Conservation (phyloP, 2,113 vertebrate species). For the Candoia aspera region DNA sequence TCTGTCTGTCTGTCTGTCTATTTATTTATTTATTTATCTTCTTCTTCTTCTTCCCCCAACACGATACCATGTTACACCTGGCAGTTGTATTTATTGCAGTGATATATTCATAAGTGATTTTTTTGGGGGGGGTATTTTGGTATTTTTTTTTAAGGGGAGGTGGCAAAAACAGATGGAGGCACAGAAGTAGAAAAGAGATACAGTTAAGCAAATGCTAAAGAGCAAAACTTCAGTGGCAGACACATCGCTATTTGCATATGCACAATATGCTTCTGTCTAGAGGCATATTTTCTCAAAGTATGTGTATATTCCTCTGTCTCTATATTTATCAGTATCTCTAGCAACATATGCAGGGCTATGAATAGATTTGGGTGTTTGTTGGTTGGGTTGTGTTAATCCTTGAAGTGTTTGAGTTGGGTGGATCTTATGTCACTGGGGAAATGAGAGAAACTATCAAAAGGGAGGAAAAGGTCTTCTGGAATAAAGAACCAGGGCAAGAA, state of each 20-base stretch:
- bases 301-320: slow-evolving; percentile 75
- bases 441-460: neutral
- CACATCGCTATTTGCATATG: slow-evolving; percentile 76
- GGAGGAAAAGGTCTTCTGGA: neutral
- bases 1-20: neutral
- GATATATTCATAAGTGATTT: slow-evolving; percentile 67
- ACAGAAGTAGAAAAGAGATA: slow-evolving; percentile 60
- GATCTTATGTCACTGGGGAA: slow-evolving; percentile 23
- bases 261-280: slow-evolving; percentile 80
- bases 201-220: slow-evolving; percentile 74
- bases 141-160: slow-evolving; percentile 51
- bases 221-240: slow-evolving; percentile 77
- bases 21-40: slow-evolving; percentile 2
- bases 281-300: slow-evolving; percentile 73
- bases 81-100: slow-evolving; percentile 66
- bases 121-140: neutral
- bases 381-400: slow-evolving; percentile 67
- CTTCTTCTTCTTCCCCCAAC: slow-evolving; percentile 46
- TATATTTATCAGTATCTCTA: slow-evolving; percentile 79
- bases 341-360: slow-evolving; percentile 78
- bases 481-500: neutral
- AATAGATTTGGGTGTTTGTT: slow-evolving; percentile 72
- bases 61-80: slow-evolving; percentile 65
- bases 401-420: slow-evolving; percentile 57
- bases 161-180: slow-evolving; percentile 75